Conservation (phyloP, 2,888 invertebrate genomes). For the Galeruca laticollis region DNA sequence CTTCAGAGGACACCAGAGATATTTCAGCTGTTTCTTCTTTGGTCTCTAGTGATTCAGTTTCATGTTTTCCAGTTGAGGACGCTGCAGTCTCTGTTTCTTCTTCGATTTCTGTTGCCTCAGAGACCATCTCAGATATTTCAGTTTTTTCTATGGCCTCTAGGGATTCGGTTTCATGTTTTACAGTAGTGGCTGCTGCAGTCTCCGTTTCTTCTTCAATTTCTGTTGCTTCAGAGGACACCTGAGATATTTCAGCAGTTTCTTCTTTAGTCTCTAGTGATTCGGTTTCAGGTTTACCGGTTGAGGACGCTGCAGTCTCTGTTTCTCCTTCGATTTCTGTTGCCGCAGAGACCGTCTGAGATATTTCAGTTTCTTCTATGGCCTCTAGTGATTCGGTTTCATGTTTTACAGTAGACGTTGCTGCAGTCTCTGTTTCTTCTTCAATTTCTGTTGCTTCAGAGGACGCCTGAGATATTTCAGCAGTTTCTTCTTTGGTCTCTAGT, state of each 20-base stretch:
- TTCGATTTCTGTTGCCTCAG: neutral
- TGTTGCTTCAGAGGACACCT: neutral
- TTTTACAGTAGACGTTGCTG: conserved; percentile 3
- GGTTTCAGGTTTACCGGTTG: conserved; percentile 8
- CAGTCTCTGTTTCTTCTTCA: neutral
- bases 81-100: neutral
- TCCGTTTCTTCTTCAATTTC: neutral
- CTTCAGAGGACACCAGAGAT: neutral
- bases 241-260: neutral
- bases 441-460: neutral
- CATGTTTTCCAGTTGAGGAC: neutral
- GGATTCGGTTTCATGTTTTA: neutral
- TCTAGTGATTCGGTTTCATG: too few relatives aligned
- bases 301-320: neutral
- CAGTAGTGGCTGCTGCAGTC: neutral
- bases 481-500: neutral
- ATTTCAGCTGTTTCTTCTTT: neutral
- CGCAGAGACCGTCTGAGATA: neutral
- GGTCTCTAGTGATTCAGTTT: neutral
- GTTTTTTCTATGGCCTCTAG: neutral
- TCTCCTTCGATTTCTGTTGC: neutral
- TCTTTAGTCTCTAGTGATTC: neutral
- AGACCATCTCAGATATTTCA: neutral
- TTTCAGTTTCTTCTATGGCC: neutral
- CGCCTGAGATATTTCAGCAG: neutral